Evolutionary conservation across 2,888 invertebrate genomes (phyloP), one percentile per base, ranked within the genome.

Genomic region (Drosophila kuntzei): DNA sequence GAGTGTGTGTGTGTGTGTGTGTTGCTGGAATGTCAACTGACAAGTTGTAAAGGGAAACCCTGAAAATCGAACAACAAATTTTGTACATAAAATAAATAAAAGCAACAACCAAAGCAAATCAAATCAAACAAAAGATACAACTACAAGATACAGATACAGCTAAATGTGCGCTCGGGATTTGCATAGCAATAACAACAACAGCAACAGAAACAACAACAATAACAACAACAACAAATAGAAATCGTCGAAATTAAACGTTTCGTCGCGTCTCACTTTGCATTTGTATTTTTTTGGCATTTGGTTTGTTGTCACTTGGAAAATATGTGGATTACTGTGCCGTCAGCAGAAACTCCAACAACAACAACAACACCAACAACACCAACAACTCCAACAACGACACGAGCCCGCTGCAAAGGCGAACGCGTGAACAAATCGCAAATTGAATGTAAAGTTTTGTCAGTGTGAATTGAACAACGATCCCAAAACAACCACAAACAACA

Each of bases 11-110:
- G 53, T 47, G 68, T 64, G 66, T 37, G 61, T 50, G 20, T 41
- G 16, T 32, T 16, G 43, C 53, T 75, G 88, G 88, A 88, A 88
- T 89, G 89, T 72, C 88, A 89, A 87, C 83, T 71, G 76, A 89
- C 89, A 73, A 82, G 76, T 89, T 90, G 82, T 79, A 81, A 87
- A 89, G 80, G 78, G 87, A 84, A 88, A 86, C 86, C 83, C 85
- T 84, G 79, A 79, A 84, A 55, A 22, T 20, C 55, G 44, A 55
- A 55, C 54, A 41, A 43, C n/a, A 14, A 44, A 55, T 53, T 18
- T 71, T 29, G 47, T 63, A 67, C 34, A 51, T 54, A 61, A 68
- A 62, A 67, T 47, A 64, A 66, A 41, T 47, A 60, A 63, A 68
- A 63, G 32, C 58, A 41, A 55, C 29, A 43, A 25, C 22, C 12